These are phyloP conservation scores for Rhinichthys klamathensis DNA, from an alignment of 2,113 vertebrate genomes.

Conservation along the genomic window DNA sequence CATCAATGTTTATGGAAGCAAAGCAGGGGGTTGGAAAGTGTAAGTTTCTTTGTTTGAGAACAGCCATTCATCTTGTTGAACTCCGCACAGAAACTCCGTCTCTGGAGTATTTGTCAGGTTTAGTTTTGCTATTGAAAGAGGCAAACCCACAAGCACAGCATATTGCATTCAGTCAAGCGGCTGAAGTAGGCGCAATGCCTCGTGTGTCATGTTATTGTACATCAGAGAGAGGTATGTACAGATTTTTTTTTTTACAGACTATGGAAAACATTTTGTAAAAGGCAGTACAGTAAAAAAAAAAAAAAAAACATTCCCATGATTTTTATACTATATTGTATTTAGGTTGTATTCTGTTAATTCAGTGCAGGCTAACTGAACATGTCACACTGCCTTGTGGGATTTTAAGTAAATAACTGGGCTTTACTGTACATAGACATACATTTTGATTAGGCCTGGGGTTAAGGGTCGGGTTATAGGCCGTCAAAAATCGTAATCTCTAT, in stretches of 20 bases:
- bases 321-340: not conserved
- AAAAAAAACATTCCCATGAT: not conserved
- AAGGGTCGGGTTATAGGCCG: too few species aligned
- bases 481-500: too few species aligned
- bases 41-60: not conserved
- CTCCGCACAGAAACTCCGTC: not conserved
- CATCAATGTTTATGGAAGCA: constrained; percentile 42
- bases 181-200: not conserved
- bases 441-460: too few species aligned
- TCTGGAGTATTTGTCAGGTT: constrained; percentile 19
- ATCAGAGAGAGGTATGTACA: not conserved
- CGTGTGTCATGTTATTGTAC: not conserved
- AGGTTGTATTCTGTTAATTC: not conserved
- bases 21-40: constrained; percentile 21
- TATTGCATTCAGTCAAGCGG: constrained; percentile 14
- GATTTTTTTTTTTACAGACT: not conserved
- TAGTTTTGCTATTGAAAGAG: constrained; percentile 20
- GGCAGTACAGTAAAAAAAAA: not conserved
- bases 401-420: too few species aligned
- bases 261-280: not conserved
- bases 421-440: too few species aligned
- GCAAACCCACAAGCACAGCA: constrained; percentile 28
- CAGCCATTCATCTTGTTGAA: constrained; percentile 13
- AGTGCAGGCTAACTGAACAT: too few species aligned
- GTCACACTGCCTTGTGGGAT: too few species aligned